Evolutionary conservation across 2,888 invertebrate species (phyloP).

Genomic region (Aelia acuminata): DNA sequence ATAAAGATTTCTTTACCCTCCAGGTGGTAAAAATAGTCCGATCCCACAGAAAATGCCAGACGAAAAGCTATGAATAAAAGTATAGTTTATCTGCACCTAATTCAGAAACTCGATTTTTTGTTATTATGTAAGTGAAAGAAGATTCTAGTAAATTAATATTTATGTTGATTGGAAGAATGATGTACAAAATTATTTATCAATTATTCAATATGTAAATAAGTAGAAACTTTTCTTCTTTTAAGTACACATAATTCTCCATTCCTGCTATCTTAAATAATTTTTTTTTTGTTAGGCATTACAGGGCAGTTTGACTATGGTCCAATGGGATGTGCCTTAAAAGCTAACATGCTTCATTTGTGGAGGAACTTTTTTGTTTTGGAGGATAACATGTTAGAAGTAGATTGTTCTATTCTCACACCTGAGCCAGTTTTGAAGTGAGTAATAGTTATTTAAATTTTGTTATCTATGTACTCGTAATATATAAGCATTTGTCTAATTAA

Average conservation of each 20-base stretch:
- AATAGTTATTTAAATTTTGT: slow-evolving; percentile 9
- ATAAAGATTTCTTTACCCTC: too few relatives aligned
- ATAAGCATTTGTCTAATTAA: neutral
- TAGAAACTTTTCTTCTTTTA: too few relatives aligned
- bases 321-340: slow-evolving; percentile 98
- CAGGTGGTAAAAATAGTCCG: too few relatives aligned
- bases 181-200: too few relatives aligned
- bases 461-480: neutral
- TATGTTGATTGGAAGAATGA: too few relatives aligned
- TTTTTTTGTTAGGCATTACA: slow-evolving; percentile 71
- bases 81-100: too few relatives aligned
- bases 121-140: too few relatives aligned
- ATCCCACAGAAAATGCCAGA: too few relatives aligned
- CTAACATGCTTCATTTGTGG: slow-evolving; percentile 94
- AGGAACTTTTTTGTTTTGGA: slow-evolving; percentile 95
- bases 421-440: slow-evolving; percentile 91
- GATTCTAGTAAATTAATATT: too few relatives aligned
- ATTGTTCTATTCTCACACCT: slow-evolving; percentile 97
- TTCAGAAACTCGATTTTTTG: too few relatives aligned
- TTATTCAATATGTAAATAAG: too few relatives aligned
- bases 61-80: too few relatives aligned
- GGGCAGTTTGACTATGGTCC: slow-evolving; percentile 99
- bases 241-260: neutral
- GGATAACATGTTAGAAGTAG: slow-evolving; percentile 99
- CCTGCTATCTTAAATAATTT: neutral